phyloP scores from a whole-genome alignment of 2,888 invertebrate species.

The Acanthosepion lycidas region DNA sequence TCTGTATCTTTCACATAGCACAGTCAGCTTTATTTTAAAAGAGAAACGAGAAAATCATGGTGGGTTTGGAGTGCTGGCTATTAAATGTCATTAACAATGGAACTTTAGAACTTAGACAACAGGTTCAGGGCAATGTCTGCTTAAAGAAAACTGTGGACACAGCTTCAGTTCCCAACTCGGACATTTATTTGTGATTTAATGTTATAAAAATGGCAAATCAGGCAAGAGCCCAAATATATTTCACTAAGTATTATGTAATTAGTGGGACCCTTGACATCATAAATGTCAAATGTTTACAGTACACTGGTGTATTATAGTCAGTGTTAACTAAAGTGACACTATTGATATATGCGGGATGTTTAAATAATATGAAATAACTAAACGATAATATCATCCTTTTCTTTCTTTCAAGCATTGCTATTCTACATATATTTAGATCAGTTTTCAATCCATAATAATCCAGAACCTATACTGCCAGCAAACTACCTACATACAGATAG shows the following conservation, averaged over 20 bases:
- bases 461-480: too few relatives aligned
- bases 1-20: neutral
- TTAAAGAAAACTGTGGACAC: neutral
- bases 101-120: neutral
- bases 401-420: neutral
- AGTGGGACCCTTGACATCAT: neutral
- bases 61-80: neutral
- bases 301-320: neutral
- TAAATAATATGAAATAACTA: neutral
- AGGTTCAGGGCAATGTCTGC: neutral
- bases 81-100: neutral
- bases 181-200: conserved; percentile 6
- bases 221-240: neutral
- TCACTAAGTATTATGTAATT: neutral
- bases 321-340: neutral
- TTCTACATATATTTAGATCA: neutral
- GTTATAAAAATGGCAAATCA: neutral
- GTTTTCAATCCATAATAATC: too few relatives aligned
- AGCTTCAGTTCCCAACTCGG: neutral
- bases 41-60: neutral
- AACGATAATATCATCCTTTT: too few relatives aligned
- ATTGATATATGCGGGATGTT: neutral
- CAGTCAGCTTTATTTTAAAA: neutral
- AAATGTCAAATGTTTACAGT: neutral
- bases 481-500: too few relatives aligned